Percentiles rank a stretch among this genome's conserved stretches.
These are phyloP conservation scores for Synergus itoensis DNA, from an alignment of 2,888 invertebrate species.

Conservation along the genomic window DNA sequence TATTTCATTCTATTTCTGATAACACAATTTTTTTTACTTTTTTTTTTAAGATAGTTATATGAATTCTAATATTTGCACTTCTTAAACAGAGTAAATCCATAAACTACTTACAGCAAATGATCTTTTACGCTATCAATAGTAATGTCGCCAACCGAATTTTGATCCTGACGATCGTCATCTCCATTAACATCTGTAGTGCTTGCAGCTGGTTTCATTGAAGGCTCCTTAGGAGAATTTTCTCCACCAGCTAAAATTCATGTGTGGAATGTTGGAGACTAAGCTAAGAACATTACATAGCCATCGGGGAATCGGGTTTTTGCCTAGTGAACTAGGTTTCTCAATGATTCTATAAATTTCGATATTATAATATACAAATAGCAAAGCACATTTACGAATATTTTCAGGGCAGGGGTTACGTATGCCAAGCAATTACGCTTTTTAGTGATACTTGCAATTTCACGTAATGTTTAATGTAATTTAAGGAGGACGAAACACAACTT, in stretches of 20 bases:
- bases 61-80: conserved; percentile 12
- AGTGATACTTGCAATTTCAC: conserved; percentile 33
- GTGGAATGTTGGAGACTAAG: conserved; percentile 51
- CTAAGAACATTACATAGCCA: neutral
- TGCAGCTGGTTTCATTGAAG: conserved; percentile 69
- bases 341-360: conserved; percentile 2
- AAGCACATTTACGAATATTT: conserved; percentile 56
- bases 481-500: neutral
- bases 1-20: neutral
- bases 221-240: conserved; percentile 71
- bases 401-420: conserved; percentile 51
- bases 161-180: conserved; percentile 78
- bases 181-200: conserved; percentile 77
- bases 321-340: neutral
- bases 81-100: neutral
- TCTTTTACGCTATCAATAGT: conserved; percentile 97
- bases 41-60: neutral
- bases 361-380: conserved; percentile 49
- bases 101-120: conserved; percentile 82
- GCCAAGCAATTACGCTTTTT: conserved; percentile 58
- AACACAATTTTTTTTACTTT: neutral
- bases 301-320: neutral
- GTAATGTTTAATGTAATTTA: neutral
- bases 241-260: conserved; percentile 71
- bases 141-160: conserved; percentile 89